Evolutionary conservation across 1,140 invertebrate genomes (phyloP), one percentile per base, ranked within the genome.

Genomic region (Ceratoteleas bidentatus): DNA sequence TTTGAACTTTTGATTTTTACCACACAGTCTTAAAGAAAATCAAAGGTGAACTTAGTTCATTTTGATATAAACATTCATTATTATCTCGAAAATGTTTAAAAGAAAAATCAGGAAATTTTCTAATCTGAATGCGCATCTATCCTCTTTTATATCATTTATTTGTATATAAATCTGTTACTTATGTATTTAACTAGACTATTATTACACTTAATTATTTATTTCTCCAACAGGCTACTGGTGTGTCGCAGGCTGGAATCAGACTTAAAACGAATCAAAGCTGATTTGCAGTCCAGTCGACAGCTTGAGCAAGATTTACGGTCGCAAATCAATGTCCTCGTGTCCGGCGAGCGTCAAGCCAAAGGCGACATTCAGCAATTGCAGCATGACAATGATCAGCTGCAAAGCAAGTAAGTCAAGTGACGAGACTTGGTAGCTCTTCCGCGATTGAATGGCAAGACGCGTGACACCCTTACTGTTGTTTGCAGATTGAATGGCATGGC

Each of bases 251-350:
- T 95, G 9, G 94, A 95, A 86, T 89, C 93, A 57, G 96, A 98
- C 86, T 91, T 97, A 11, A 97, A 97, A 90, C 93, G 95, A 86
- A 92, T 97, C 84, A 96, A 96, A 86, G 91, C 93, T 70, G 97
- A 98, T 88, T 93, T 98, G 65, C 94, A 95, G 82, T 92, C 93
- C 36, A 95, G 94, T 88, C 93, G 96, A 87, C 95, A 96, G 88
- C 92, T 93, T 82, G 97, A 98, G 90, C 95, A 96, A 88, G 97
- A 98, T 75, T 91, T 98, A 70, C 92, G 96, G 84, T 94, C 95
- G 87, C 97, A 98, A 92, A 93, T 98, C 62, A 94, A 93, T 88
- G 92, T 90, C 73, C 88, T 95, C 16, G 60, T 90, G 36, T 88
- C 60, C 57, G 93, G 93, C 65, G 96, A 98, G 86, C 94, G 95